Percentiles rank a stretch among this genome's conserved stretches.
Conservation (phyloP, 2,113 vertebrate genomes). For the Oryzias melastigma region DNA sequence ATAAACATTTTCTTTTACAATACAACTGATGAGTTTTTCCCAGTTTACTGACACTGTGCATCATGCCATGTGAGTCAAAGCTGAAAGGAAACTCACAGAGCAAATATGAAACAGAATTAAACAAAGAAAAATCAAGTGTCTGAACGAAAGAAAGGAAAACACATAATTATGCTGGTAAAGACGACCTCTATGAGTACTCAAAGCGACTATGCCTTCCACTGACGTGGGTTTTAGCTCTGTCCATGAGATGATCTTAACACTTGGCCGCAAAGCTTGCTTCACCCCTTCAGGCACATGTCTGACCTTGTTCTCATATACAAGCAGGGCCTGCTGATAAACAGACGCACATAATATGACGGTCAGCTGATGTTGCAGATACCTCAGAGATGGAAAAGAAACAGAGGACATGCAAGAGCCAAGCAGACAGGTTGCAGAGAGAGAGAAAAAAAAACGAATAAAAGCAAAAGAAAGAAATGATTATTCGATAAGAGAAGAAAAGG, state of each 20-base stretch:
- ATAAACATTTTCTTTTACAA: neutral
- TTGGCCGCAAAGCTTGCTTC: conserved; percentile 26
- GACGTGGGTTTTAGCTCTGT: conserved; percentile 29
- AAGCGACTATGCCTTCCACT: conserved; percentile 17
- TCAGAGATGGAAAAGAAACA: conserved; percentile 3
- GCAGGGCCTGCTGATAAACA: conserved; percentile 42
- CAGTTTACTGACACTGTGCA: neutral
- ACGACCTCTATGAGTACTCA: conserved; percentile 13
- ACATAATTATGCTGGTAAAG: conserved; percentile 26
- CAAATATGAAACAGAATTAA: conserved; percentile 35
- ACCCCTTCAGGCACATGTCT: conserved; percentile 38
- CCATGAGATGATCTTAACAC: conserved; percentile 40
- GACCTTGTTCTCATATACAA: conserved; percentile 43
- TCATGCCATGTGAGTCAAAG: conserved; percentile 8
- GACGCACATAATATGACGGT: conserved; percentile 61
- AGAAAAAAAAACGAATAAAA: conserved; percentile 37
- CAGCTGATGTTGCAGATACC: conserved; percentile 66
- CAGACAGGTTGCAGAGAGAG: conserved; percentile 39
- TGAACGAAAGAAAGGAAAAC: conserved; percentile 11
- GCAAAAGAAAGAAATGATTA: conserved; percentile 41
- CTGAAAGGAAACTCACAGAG: conserved; percentile 10
- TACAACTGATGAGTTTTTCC: neutral
- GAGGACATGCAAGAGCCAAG: conserved; percentile 16
- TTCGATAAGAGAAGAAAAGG: conserved; percentile 58
- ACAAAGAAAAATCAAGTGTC: too few relatives aligned